Conservation (phyloP, 2,797 vertebrate genomes). For the Dicrostonyx torquatus region DNA sequence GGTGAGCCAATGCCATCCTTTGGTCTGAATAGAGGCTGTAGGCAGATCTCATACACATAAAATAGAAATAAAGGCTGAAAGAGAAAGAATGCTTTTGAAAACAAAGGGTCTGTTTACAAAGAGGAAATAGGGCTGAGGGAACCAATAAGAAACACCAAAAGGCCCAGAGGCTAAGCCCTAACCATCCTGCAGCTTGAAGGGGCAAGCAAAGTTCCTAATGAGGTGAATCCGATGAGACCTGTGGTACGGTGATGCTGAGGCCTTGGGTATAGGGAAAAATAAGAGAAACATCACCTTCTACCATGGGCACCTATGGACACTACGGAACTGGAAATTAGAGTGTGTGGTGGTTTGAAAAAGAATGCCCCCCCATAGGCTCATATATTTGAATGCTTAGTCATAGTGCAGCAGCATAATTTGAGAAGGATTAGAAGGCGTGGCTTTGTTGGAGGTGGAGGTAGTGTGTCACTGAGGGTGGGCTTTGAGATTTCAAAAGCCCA, state of each 20-base stretch:
- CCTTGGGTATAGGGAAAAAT: neutral
- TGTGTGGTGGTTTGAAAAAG: neutral
- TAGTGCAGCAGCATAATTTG: neutral
- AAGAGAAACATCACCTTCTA: neutral
- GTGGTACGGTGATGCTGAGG: too few species aligned
- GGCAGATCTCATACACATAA: neutral
- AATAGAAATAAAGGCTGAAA: neutral
- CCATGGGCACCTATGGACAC: neutral
- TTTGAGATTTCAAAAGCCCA: neutral
- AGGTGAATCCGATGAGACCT: neutral
- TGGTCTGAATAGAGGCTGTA: neutral
- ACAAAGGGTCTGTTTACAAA: neutral
- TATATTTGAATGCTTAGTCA: neutral
- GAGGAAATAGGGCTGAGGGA: neutral
- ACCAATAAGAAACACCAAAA: neutral
- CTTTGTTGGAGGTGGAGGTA: neutral
- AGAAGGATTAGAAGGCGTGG: neutral
- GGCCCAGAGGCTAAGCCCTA: neutral
- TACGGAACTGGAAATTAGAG: neutral
- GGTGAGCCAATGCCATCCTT: too few species aligned
- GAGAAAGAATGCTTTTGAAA: neutral
- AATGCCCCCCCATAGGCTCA: neutral
- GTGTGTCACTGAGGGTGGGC: neutral
- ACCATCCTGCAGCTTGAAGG: neutral
- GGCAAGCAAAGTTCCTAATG: neutral